These are phyloP conservation scores for Isotomurus palustris DNA, from an alignment of 2,888 invertebrate species.

Conservation along the genomic window DNA sequence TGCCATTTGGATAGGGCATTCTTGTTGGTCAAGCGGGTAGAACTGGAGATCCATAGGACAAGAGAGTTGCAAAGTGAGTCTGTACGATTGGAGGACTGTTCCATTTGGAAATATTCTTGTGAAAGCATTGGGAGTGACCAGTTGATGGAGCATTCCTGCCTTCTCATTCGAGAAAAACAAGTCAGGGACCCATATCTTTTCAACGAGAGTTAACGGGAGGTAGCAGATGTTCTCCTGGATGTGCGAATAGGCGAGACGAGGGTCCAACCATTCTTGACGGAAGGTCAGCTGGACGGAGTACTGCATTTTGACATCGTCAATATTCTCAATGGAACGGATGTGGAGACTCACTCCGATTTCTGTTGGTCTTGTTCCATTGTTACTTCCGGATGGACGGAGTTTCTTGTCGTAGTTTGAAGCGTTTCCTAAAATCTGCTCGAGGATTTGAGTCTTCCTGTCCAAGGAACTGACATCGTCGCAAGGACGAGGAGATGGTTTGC, in stretches of 20 bases:
- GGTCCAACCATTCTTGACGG: constrained; percentile 41
- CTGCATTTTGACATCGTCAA: constrained; percentile 40
- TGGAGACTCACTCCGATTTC: constrained; percentile 21
- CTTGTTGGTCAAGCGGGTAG: constrained; percentile 38
- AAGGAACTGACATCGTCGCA: too few relatives aligned
- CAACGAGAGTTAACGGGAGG: constrained; percentile 13
- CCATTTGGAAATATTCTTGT: constrained; percentile 32
- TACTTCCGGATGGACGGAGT: constrained; percentile 85
- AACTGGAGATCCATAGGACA: constrained; percentile 37
- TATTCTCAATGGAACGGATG: constrained; percentile 30
- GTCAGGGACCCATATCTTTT: constrained; percentile 39
- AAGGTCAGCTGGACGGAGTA: constrained; percentile 35
- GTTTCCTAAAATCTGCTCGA: constrained; percentile 86
- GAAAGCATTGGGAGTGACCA: constrained; percentile 37
- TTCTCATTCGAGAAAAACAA: constrained; percentile 43
- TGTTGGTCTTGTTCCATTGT: constrained; percentile 50
- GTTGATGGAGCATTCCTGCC: constrained; percentile 30
- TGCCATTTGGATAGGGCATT: constrained; percentile 29
- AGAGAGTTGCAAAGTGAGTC: constrained; percentile 32
- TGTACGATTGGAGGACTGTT: constrained; percentile 31
- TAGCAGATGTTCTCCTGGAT: constrained; percentile 28
- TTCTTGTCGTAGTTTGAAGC: constrained; percentile 85
- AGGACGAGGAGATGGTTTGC: too few relatives aligned
- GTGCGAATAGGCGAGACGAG: constrained; percentile 21
- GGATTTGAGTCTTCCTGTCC: constrained; percentile 87